Conservation (phyloP, 2,797 vertebrate species). For the Acanthiza pusilla region DNA sequence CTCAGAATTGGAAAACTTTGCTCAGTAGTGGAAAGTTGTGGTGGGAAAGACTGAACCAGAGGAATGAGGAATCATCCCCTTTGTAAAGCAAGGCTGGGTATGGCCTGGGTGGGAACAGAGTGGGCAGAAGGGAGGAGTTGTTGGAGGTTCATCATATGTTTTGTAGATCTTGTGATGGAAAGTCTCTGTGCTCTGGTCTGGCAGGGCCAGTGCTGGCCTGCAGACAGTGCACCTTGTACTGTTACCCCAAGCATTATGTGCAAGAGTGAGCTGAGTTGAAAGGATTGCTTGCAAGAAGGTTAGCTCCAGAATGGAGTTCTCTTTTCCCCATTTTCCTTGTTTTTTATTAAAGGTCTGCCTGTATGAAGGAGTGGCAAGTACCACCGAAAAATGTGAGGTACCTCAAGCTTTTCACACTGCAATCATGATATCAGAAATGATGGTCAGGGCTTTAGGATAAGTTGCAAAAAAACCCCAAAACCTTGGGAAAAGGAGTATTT, state of each 20-base stretch:
- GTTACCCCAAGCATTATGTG: neutral
- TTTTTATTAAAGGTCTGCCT: neutral
- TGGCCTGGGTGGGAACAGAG: neutral
- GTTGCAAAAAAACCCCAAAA: constrained; percentile 1
- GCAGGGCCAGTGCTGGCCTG: neutral
- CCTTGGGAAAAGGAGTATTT: neutral
- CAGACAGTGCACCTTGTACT: too few relatives aligned
- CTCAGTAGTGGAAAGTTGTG: neutral
- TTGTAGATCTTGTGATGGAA: neutral
- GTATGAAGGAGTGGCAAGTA: neutral
- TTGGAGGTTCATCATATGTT: neutral
- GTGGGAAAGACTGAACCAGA: neutral
- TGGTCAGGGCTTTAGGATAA: neutral
- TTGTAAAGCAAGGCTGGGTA: neutral
- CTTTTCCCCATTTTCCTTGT: neutral
- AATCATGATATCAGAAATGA: neutral
- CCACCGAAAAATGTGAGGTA: neutral
- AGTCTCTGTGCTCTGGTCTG: rapidly evolving
- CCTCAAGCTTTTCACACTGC: neutral
- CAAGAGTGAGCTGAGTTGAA: neutral
- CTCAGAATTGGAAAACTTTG: neutral
- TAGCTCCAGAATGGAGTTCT: neutral
- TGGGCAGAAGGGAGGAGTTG: neutral
- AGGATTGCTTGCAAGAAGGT: neutral
- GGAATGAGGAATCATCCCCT: neutral